phyloP scores from a whole-genome alignment of 2,113 vertebrate genomes.

The Gymnorhina tibicen region DNA sequence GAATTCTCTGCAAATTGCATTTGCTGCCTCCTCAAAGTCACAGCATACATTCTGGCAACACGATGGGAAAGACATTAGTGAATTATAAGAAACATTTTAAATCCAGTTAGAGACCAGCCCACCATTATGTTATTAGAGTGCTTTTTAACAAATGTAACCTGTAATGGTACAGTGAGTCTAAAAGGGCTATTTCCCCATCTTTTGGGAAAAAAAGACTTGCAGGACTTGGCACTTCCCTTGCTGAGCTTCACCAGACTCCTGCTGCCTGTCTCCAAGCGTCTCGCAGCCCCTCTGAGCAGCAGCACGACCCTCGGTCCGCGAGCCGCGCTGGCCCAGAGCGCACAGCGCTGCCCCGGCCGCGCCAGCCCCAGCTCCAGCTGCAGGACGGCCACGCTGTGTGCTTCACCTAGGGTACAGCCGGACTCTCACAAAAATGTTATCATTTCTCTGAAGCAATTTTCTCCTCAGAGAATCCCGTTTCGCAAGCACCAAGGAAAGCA shows the following conservation, averaged over 20 bases:
- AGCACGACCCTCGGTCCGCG: neutral
- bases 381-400: accelerated
- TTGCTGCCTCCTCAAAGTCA: conserved; percentile 9
- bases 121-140: neutral
- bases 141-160: neutral
- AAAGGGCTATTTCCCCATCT: neutral
- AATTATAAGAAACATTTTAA: neutral
- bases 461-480: neutral
- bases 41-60: neutral
- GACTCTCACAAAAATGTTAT: accelerated
- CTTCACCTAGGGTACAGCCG: neutral
- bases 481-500: neutral
- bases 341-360: accelerated
- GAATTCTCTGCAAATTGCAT: neutral
- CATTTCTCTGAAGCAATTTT: neutral
- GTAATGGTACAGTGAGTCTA: neutral
- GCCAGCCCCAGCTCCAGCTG: accelerated
- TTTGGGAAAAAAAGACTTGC: neutral
- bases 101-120: neutral
- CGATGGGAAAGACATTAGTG: neutral
- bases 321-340: accelerated
- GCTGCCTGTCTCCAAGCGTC: neutral
- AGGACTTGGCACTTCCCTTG: neutral
- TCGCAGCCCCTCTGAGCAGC: accelerated
- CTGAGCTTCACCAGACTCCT: accelerated